Conservation (phyloP, 2,888 invertebrate species). For the Ethmia dodecea region DNA sequence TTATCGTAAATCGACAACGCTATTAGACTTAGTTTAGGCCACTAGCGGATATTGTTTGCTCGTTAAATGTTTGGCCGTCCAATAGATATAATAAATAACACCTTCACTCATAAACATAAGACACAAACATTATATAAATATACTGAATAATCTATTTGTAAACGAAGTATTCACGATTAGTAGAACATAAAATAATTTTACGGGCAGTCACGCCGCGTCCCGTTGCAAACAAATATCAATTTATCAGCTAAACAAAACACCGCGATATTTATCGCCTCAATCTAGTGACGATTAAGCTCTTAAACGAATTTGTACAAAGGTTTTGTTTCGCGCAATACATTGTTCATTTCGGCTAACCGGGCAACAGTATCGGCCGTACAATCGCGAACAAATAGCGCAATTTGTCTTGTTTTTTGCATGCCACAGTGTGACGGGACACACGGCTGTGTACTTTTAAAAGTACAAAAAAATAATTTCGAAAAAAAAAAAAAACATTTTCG, state of each 20-base stretch:
- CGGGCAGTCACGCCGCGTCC: background rate
- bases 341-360: conserved; percentile 49
- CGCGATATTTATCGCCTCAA: conserved; percentile 6
- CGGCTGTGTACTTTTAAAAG: conserved; percentile 5
- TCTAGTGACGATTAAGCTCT: conserved; percentile 13
- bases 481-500: background rate
- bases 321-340: conserved; percentile 34
- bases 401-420: conserved; percentile 58
- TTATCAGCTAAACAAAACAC: background rate
- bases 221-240: background rate
- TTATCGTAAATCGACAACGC: background rate
- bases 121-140: background rate
- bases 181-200: background rate
- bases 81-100: no score
- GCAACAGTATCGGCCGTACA: conserved; percentile 46
- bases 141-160: no score
- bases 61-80: no score
- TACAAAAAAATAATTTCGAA: background rate
- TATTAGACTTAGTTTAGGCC: no score
- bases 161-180: no score
- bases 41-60: no score
- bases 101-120: background rate
- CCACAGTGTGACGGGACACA: conserved; percentile 23
- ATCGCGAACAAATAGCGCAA: conserved; percentile 58
- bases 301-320: conserved; percentile 21